Conservation (phyloP, 2,797 vertebrate genomes). For the Lacerta agilis region DNA sequence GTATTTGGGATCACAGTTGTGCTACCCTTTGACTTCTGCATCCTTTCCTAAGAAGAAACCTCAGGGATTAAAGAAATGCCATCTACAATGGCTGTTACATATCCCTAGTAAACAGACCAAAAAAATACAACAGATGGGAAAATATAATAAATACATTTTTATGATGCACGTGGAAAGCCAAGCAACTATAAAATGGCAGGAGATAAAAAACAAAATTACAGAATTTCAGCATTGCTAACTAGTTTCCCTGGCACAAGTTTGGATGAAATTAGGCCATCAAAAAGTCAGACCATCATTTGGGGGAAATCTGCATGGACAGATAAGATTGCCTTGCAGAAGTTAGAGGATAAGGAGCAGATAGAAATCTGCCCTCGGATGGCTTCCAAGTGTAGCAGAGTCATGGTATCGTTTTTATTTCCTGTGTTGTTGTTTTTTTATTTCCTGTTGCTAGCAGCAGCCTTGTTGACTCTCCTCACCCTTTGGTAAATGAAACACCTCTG, state of each 20-base stretch:
- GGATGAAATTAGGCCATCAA: neutral
- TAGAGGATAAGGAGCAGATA: neutral
- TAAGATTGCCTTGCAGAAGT: accelerated
- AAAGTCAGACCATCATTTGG: neutral
- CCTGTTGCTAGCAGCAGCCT: constrained; percentile 60
- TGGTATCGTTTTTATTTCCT: constrained; percentile 63
- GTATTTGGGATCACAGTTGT: neutral
- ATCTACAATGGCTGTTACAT: constrained; percentile 21
- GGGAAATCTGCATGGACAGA: neutral
- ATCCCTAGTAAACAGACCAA: constrained; percentile 34
- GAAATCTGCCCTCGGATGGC: constrained; percentile 11
- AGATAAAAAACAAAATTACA: constrained; percentile 55
- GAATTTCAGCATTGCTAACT: constrained; percentile 28
- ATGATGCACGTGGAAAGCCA: constrained; percentile 53
- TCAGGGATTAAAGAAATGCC: too few relatives aligned
- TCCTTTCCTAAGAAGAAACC: constrained; percentile 48
- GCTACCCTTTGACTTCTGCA: neutral
- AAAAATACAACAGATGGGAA: constrained; percentile 64
- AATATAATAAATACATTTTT: constrained; percentile 63
- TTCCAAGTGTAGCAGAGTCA: constrained; percentile 51
- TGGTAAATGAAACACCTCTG: constrained; percentile 76
- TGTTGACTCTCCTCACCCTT: constrained; percentile 43
- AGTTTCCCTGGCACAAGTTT: constrained; percentile 42
- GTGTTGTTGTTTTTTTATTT: constrained; percentile 57
- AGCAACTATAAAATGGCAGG: constrained; percentile 57